Evolutionary conservation across 2,113 vertebrate species (phyloP).

Genomic region (Thalassarche chlororhynchos): DNA sequence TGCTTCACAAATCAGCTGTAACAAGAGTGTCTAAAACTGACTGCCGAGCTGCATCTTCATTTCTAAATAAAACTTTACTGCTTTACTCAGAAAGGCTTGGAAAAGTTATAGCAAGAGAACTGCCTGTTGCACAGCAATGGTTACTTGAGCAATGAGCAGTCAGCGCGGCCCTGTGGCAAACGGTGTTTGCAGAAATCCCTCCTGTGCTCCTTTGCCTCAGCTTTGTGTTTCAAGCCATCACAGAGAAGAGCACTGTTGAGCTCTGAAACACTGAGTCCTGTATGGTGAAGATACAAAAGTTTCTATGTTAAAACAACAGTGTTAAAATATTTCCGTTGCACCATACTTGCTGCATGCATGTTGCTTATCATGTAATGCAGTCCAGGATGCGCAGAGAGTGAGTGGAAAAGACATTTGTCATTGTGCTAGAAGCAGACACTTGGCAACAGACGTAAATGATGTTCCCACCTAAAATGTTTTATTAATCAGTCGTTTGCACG

Average conservation of each 20-base stretch:
- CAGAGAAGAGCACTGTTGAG: background rate
- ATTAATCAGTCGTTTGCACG: background rate
- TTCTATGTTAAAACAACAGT: background rate
- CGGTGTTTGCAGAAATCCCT: background rate
- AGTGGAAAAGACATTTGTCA: background rate
- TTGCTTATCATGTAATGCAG: background rate
- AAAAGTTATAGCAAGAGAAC: background rate
- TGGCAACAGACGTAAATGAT: background rate
- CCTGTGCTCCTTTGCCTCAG: background rate
- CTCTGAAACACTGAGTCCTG: background rate
- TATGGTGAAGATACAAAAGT: background rate
- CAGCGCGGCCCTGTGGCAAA: background rate
- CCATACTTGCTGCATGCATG: rapidly evolving
- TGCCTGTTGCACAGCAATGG: background rate
- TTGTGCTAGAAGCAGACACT: background rate
- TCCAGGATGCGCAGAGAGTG: rapidly evolving
- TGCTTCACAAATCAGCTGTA: background rate
- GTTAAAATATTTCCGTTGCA: background rate
- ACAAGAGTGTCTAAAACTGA: background rate
- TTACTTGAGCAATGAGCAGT: background rate
- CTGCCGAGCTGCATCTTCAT: background rate
- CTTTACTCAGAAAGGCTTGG: background rate
- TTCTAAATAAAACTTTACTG: background rate
- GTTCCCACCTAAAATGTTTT: background rate
- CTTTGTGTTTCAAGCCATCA: background rate